These are phyloP conservation scores for Apamea anceps DNA, from an alignment of 2,888 invertebrate species.

Conservation along the genomic window DNA sequence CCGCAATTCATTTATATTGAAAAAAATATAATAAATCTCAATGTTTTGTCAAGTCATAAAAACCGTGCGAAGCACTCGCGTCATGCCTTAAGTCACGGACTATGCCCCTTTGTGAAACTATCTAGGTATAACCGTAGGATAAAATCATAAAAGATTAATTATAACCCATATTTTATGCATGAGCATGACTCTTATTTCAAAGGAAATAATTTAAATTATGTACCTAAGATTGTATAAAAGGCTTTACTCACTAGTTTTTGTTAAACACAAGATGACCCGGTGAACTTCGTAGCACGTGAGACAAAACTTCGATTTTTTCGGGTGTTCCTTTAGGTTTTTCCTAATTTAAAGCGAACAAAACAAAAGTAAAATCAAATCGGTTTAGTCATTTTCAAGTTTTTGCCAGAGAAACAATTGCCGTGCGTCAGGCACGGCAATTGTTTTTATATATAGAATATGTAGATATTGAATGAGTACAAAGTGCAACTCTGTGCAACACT, in stretches of 20 bases:
- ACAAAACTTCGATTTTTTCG: not conserved
- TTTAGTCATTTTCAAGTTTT: not conserved
- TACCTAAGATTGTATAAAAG: not conserved
- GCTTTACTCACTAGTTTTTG: not conserved
- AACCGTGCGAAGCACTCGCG: not conserved
- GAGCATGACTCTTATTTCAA: slow-evolving; percentile 9
- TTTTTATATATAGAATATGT: not conserved
- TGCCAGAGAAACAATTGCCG: not conserved
- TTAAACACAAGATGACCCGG: not conserved
- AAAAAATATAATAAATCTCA: too few relatives aligned
- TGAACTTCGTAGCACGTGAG: not conserved
- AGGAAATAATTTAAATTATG: not conserved
- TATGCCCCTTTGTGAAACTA: not conserved
- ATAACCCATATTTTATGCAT: slow-evolving; percentile 7
- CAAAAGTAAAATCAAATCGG: not conserved
- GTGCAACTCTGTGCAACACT: slow-evolving; percentile 1
- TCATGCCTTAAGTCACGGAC: not conserved
- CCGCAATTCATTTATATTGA: too few relatives aligned
- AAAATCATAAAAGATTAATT: not conserved
- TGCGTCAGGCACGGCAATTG: not conserved
- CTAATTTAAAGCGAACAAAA: not conserved
- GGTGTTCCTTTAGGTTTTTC: not conserved
- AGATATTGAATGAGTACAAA: not conserved
- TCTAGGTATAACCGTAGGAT: not conserved
- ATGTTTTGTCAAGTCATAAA: not conserved